Conservation (phyloP, 2,113 vertebrate species). For the Tychaedon coryphoeus region DNA sequence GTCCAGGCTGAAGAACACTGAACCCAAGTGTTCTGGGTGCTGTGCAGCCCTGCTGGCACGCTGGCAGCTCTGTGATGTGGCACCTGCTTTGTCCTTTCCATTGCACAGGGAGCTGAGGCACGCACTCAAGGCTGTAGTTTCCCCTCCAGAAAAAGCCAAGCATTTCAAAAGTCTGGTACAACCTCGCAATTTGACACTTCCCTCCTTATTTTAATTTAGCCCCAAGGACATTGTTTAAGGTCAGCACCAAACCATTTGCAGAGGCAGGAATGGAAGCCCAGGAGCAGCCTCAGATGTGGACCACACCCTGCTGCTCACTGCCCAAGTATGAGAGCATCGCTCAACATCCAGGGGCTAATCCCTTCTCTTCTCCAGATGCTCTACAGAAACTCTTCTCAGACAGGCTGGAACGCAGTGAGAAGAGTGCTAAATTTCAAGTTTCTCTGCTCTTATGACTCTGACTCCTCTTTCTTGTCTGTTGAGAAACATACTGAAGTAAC, state of each 20-base stretch:
- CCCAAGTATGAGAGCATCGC: fast-evolving
- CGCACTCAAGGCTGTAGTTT: fast-evolving
- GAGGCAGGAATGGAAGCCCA: neutral
- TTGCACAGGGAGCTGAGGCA: neutral
- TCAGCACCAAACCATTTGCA: neutral
- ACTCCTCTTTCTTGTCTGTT: neutral
- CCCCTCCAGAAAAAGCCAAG: neutral
- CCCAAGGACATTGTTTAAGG: neutral
- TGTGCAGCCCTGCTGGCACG: fast-evolving
- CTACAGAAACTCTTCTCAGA: neutral
- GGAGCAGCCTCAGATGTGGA: neutral
- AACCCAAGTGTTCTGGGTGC: neutral
- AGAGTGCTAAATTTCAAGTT: neutral
- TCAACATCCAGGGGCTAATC: neutral
- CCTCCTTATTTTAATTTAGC: neutral
- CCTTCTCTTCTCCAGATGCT: neutral
- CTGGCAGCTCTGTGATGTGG: neutral
- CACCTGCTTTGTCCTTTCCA: neutral
- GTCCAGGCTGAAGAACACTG: fast-evolving
- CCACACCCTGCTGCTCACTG: neutral
- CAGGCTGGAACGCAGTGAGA: neutral
- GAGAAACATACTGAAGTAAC: neutral
- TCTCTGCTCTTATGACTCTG: neutral
- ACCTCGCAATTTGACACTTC: neutral
- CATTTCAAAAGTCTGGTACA: neutral